Conservation (phyloP, 2,113 vertebrate species). For the Pica pica region DNA sequence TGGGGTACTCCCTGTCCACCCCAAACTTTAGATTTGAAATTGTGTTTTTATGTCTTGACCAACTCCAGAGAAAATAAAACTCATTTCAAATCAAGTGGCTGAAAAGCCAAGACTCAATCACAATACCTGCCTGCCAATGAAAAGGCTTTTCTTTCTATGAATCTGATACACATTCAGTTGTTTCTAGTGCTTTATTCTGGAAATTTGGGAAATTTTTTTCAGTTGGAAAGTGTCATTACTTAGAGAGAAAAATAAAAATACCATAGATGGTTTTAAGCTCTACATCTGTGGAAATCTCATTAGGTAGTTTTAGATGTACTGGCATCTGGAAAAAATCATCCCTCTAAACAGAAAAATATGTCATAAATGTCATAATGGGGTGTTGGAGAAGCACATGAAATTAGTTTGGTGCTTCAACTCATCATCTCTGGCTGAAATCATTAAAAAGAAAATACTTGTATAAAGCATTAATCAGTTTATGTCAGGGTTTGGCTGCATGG, state of each 20-base stretch:
- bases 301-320: conserved; percentile 76
- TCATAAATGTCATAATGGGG: conserved; percentile 68
- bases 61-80: background rate
- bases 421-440: conserved; percentile 31
- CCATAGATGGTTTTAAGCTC: conserved; percentile 69
- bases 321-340: conserved; percentile 79
- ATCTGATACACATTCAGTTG: conserved; percentile 12
- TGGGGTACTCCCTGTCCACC: background rate
- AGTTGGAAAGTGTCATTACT: conserved; percentile 64
- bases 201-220: conserved; percentile 36
- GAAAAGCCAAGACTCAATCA: background rate
- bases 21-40: background rate
- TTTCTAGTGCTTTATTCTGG: conserved; percentile 52
- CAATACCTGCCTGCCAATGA: conserved; percentile 38
- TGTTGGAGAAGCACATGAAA: conserved; percentile 72
- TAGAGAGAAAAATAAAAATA: conserved; percentile 63
- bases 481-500: background rate
- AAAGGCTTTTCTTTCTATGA: conserved; percentile 54
- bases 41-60: background rate
- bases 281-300: conserved; percentile 74
- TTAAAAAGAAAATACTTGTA: conserved; percentile 63
- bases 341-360: conserved; percentile 76
- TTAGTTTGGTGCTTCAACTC: conserved; percentile 70
- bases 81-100: background rate
- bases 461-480: conserved; percentile 43